Conservation (phyloP, 92 coral and sea anemone genomes). For the Palythoa caribaeorum region DNA sequence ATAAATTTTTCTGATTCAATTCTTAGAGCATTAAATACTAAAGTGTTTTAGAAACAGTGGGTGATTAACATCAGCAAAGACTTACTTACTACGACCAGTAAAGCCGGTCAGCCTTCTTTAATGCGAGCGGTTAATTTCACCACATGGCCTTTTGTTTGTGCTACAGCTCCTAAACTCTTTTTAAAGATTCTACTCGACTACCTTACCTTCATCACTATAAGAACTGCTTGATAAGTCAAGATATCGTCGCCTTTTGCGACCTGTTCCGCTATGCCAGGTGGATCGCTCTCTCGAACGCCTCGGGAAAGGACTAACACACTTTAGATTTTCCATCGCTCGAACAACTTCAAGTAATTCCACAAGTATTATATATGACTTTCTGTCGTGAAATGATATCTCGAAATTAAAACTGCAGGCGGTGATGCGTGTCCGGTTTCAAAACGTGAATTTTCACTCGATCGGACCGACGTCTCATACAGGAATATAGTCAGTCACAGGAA, state of each 20-base stretch:
- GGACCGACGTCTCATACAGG: neutral
- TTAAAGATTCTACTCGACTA: neutral
- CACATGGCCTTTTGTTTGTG: neutral
- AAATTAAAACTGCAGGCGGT: neutral
- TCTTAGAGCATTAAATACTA: too few species aligned
- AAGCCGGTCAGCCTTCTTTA: neutral
- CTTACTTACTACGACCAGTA: neutral
- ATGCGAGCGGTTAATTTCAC: neutral
- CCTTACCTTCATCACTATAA: conserved; percentile 35
- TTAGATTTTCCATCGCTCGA: conserved; percentile 34
- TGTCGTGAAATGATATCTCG: neutral
- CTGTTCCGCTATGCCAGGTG: conserved; percentile 43
- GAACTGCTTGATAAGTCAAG: conserved; percentile 13
- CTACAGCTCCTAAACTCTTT: neutral
- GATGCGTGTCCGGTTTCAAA: conserved; percentile 15
- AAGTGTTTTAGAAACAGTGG: too few species aligned
- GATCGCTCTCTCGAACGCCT: conserved; percentile 36
- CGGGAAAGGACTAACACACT: conserved; percentile 39
- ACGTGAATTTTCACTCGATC: conserved; percentile 9
- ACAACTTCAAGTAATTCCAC: neutral
- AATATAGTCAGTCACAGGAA: conserved; percentile 3
- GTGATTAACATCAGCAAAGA: neutral
- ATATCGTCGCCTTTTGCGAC: conserved; percentile 1
- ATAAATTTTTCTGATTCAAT: too few species aligned
- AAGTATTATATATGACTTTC: neutral